Base-by-base conservation (phyloP, 2,797 vertebrate genomes). In the Gallinago stenura region DNA sequence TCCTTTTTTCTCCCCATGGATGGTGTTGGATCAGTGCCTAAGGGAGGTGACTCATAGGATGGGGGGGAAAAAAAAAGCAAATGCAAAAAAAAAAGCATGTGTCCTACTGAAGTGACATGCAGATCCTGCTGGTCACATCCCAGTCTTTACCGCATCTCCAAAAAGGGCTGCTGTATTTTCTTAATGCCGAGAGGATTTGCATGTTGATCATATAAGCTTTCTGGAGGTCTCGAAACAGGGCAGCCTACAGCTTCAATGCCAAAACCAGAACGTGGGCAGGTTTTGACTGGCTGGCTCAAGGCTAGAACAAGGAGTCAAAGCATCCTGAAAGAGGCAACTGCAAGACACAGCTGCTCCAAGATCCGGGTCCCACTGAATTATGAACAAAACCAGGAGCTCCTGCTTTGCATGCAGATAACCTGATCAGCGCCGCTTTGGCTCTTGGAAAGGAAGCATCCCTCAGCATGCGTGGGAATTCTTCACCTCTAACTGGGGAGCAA, bases 261-360 rank as follows among this genome's bases (percentile, higher is more conserved):
- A 96, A 97, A 96, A 90, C 66, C 86, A 93, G 86, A 95, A 93
- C 12, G 81, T 96, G 93, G 95, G 96, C 95, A 97, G 93, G 92
- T 96, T 97, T 85, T 96, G 92, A 96, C 96, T 96, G 92, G 95
- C 60, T 96, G 89, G 93, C 93, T 96, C 89, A 96, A 97, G 86
- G 96, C 95, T 96, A 95, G 68, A 96, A 90, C 1, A 4, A 95
- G 70, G 83, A 96, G 92, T 76, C 77, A 95, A 72, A 96, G 95
- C 90, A 83, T 87, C 88, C 64, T 57, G 66, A 83, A 94, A 90
- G 62, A 96, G 90, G 80, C 80, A 95, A 95, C 60, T 91, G 54
- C 83, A 76, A 93, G 66, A 76, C 6, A 21, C 92, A 96, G 94
- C 92, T 97, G 93, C 88, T 95, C 77, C 77, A 28, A 37, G 83